Evolutionary conservation across 2,888 invertebrate species (phyloP), one percentile per base, ranked within the genome.

Genomic region (Sinotaia quadrata): DNA sequence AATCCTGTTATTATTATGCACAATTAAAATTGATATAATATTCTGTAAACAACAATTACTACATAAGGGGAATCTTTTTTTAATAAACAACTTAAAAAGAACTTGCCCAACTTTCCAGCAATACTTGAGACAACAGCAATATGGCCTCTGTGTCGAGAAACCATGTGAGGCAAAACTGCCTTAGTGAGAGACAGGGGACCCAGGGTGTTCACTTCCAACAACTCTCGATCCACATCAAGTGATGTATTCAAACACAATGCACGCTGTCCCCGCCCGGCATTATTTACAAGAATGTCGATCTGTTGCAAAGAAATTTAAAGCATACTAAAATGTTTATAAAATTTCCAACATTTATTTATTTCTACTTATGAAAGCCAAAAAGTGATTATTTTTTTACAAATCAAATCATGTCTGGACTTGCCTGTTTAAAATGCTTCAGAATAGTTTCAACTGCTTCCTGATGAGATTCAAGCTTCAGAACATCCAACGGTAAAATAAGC

Each of bases 201-300:
- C 76, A 95, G 93, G 0, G 94, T 93, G 86, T 95, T 94, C 67
- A 95, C 85, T 36, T 94, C 92, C 82, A 95, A 93, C 79, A 94
- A 89, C 71, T 93, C 91, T 57, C 90, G 90, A 85, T 95, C 94
- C 0, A 95, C 94, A 51, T 89, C 87, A 0, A 93, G 72, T 0
- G 93, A 91, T 54, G 93, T 93, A 1, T 92, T 89, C 73, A 92
- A 92, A 92, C 93, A 94, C 31, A 87, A 80, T 0, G 93, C 93
- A 72, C 94, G 89, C 85, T 95, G 95, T 7, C 93, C 93, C 67
- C 94, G 89, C 0, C 94, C 95, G 0, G 94, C 94, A 89, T 95
- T 95, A 84, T 93, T 94, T 0, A 95, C 91, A 47, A 95, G 89
- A 68, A 95, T 91, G 84, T 95, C 93, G 47, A 95, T 87, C 89